phyloP scores from a whole-genome alignment of 2,888 invertebrate species.

The Drosophila anceps region DNA sequence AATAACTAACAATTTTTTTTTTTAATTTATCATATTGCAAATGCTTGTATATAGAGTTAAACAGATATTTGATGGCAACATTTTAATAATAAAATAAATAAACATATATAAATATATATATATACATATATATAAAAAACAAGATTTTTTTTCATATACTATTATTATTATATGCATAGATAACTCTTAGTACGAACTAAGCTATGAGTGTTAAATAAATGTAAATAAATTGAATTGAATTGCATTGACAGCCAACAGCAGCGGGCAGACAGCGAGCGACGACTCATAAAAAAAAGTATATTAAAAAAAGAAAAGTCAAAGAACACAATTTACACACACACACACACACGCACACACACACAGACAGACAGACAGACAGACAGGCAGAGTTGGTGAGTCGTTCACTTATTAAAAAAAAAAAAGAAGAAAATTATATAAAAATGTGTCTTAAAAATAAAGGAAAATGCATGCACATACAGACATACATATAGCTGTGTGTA shows the following conservation, averaged over 20 bases:
- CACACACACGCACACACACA: neutral
- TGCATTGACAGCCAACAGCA: constrained; percentile 53
- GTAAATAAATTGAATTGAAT: constrained; percentile 60
- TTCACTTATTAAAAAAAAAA: constrained; percentile 61
- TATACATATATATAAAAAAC: constrained; percentile 18
- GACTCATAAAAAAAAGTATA: constrained; percentile 7
- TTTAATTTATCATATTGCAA: constrained; percentile 70
- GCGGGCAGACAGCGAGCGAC: neutral
- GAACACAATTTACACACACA: neutral
- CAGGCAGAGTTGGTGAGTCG: constrained; percentile 37
- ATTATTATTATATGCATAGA: constrained; percentile 26
- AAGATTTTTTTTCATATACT: constrained; percentile 49
- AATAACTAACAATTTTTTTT: constrained; percentile 40
- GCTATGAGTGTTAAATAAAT: constrained; percentile 75
- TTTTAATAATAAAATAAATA: constrained; percentile 53
- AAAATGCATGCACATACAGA: constrained; percentile 19
- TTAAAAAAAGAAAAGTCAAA: constrained; percentile 1
- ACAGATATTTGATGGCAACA: constrained; percentile 46
- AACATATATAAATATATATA: constrained; percentile 11
- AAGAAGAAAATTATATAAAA: constrained; percentile 33
- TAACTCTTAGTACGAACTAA: constrained; percentile 53
- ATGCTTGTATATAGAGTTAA: constrained; percentile 72
- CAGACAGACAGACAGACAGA: neutral
- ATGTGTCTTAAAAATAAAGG: constrained; percentile 73
- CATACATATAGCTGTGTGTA: no score